phyloP scores from a whole-genome alignment of 2,113 vertebrate genomes.

The Colius striatus region DNA sequence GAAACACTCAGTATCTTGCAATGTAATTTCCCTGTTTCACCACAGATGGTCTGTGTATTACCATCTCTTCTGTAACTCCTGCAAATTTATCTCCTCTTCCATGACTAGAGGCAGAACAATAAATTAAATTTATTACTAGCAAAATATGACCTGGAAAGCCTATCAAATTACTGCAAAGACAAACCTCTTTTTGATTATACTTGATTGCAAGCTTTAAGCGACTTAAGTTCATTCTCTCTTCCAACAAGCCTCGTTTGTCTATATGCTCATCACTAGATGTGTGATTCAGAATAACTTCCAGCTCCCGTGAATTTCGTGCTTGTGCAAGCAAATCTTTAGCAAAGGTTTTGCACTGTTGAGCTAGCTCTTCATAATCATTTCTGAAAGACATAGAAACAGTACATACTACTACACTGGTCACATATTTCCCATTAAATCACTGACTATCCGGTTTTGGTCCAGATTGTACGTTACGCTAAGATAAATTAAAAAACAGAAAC shows the following conservation, averaged over 20 bases:
- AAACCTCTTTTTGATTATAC: conserved; percentile 98
- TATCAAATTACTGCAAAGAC: conserved; percentile 2
- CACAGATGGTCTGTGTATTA: background rate
- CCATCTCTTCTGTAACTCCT: background rate
- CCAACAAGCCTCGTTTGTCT: conserved; percentile 92
- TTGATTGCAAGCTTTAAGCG: conserved; percentile 98
- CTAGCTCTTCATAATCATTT: conserved; percentile 97
- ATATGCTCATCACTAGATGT: conserved; percentile 91
- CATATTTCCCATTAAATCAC: background rate
- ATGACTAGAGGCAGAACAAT: background rate
- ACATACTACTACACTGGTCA: background rate
- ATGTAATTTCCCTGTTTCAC: background rate
- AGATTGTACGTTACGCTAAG: background rate
- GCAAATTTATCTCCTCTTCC: background rate
- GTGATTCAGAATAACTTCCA: conserved; percentile 98
- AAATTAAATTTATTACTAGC: background rate
- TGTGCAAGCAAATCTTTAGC: conserved; percentile 98
- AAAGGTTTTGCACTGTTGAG: conserved; percentile 98
- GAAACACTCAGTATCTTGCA: background rate
- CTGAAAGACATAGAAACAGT: conserved; percentile 71
- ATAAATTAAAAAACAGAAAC: background rate
- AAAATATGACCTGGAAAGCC: background rate
- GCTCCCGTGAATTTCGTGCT: conserved; percentile 96
- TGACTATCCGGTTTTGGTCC: background rate
- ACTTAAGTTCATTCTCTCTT: conserved; percentile 98